Percentiles rank a stretch among this genome's conserved stretches.
Evolutionary conservation across 2,113 vertebrate species (phyloP).

Genomic region (Butorides virescens): DNA sequence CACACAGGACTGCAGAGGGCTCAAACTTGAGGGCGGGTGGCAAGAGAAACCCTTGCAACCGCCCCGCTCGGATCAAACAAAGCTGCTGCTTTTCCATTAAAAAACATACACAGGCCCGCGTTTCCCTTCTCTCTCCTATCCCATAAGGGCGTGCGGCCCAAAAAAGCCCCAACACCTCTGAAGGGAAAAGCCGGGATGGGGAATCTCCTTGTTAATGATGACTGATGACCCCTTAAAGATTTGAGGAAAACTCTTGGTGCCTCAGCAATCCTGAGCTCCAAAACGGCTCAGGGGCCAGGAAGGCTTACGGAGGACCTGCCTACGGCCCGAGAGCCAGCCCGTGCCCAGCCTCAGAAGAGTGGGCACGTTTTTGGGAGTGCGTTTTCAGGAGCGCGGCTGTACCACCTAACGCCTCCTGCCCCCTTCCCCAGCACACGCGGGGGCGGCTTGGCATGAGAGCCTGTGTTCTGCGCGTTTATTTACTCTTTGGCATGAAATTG

Average conservation of each 20-base stretch:
- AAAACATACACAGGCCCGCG: accelerated
- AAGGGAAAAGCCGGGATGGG: not conserved
- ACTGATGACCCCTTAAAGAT: not conserved
- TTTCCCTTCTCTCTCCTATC: not conserved
- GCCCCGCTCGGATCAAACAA: not conserved
- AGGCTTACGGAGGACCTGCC: not conserved
- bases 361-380: accelerated
- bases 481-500: not conserved
- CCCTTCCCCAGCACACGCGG: not conserved
- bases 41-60: not conserved
- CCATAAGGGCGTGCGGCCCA: accelerated
- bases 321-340: not conserved
- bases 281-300: not conserved
- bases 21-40: not conserved
- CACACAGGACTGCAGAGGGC: accelerated
- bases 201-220: not conserved
- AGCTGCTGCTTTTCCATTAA: not conserved
- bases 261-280: not conserved
- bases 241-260: not conserved
- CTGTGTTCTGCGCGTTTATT: not conserved
- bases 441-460: accelerated
- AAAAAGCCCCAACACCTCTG: not conserved
- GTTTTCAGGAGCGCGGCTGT: accelerated
- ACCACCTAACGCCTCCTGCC: accelerated
- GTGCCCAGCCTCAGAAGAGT: accelerated